These are phyloP conservation scores for Pseudois nayaur DNA, from an alignment of 2,113 vertebrate species.

Conservation along the genomic window DNA sequence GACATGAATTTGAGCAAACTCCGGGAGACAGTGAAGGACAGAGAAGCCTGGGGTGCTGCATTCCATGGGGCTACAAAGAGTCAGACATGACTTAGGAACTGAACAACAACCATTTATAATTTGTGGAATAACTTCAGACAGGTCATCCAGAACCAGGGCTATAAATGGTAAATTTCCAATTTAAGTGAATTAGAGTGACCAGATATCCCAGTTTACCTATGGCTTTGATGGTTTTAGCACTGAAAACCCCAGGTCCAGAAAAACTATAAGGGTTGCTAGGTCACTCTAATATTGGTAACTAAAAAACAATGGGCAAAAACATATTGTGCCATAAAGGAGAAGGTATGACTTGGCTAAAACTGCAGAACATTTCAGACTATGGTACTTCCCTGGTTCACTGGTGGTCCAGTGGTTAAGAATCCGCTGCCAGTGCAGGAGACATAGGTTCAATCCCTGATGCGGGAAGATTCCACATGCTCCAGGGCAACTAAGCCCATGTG, in stretches of 20 bases:
- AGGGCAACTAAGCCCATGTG: background rate
- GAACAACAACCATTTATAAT: background rate
- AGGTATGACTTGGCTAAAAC: rapidly evolving
- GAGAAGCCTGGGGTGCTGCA: background rate
- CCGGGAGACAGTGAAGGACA: background rate
- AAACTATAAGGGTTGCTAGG: background rate
- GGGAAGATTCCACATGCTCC: background rate
- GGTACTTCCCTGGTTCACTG: background rate
- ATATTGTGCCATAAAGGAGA: background rate
- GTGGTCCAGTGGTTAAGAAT: background rate
- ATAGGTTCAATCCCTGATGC: background rate
- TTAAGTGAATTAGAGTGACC: background rate
- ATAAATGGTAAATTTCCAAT: background rate
- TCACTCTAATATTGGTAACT: background rate
- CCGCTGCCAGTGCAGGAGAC: background rate
- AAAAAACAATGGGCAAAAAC: background rate
- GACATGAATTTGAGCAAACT: background rate
- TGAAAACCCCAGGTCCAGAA: background rate
- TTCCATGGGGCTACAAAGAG: background rate
- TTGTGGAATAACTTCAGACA: background rate
- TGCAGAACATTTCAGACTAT: background rate
- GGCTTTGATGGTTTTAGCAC: background rate
- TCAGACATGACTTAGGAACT: background rate
- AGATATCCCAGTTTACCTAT: background rate
- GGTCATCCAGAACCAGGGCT: background rate